A percentile compares a stretch with the other conserved stretches of the same genome.
Conservation (phyloP, 2,113 vertebrate species). For the Coracopsis vasa region DNA sequence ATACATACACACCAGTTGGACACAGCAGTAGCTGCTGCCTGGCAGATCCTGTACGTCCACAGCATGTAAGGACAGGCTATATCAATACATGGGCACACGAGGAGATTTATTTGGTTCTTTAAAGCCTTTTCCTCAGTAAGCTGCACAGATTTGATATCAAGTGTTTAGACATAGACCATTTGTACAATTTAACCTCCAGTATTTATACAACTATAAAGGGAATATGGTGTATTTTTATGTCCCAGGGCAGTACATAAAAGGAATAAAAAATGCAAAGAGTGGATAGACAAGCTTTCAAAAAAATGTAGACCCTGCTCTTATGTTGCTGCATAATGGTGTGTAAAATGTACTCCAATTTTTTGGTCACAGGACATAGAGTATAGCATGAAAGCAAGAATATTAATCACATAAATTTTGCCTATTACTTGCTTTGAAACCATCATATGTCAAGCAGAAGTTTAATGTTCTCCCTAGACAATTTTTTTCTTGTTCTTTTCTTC, state of each 20-base stretch:
- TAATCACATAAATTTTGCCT: constrained; percentile 26
- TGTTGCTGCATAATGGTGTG: constrained; percentile 5
- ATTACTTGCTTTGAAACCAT: constrained; percentile 29
- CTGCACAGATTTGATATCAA: neutral
- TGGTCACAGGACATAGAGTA: constrained; percentile 21
- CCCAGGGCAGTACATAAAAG: constrained; percentile 53
- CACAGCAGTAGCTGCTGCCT: neutral
- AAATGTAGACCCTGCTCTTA: neutral
- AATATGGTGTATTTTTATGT: constrained; percentile 41
- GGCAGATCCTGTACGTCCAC: neutral
- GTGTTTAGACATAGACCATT: constrained; percentile 10
- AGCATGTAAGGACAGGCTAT: neutral
- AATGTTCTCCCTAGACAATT: neutral
- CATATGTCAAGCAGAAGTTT: neutral
- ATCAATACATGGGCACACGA: neutral
- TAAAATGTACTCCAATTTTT: constrained; percentile 51
- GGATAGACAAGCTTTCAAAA: constrained; percentile 33
- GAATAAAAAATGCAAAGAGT: constrained; percentile 63
- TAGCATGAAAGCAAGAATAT: constrained; percentile 18
- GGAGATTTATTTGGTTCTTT: neutral
- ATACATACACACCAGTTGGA: fast-evolving
- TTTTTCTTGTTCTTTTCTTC: neutral
- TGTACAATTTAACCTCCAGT: constrained; percentile 59
- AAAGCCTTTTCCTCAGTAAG: neutral
- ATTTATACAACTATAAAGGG: constrained; percentile 57